phyloP scores from a whole-genome alignment of 2,113 vertebrate species.

The Aldabrachelys gigantea region DNA sequence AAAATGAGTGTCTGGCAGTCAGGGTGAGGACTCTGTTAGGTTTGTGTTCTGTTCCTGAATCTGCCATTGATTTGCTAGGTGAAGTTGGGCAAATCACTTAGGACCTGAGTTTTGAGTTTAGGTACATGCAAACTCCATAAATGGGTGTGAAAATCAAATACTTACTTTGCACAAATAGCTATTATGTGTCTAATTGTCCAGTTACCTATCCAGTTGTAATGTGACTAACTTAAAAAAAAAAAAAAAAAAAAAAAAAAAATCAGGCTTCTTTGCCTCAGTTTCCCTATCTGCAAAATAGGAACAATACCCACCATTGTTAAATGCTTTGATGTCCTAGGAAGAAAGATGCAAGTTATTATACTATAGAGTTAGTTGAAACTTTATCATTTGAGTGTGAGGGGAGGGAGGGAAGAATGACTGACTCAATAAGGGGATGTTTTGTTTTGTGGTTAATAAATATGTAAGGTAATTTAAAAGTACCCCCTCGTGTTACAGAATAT shows the following conservation, averaged over 20 bases:
- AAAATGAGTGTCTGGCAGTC: not conserved
- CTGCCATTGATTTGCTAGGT: not conserved
- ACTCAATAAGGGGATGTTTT: not conserved
- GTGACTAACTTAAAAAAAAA: not conserved
- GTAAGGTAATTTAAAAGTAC: rapidly evolving
- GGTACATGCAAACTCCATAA: not conserved
- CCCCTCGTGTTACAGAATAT: not conserved
- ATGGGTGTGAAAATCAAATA: not conserved
- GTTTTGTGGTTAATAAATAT: not conserved
- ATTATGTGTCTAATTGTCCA: not conserved
- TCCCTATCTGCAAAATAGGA: not conserved
- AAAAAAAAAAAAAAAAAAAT: not conserved
- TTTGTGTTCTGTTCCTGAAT: not conserved
- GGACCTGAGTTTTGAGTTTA: not conserved
- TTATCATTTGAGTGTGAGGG: rapidly evolving
- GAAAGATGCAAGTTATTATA: not conserved
- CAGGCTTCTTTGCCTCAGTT: not conserved
- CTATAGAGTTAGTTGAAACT: not conserved
- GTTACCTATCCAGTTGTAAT: constrained; percentile 1
- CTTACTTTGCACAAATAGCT: not conserved
- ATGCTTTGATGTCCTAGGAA: not conserved
- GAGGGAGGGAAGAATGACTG: not conserved
- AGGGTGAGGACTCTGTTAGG: not conserved
- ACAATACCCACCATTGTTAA: not conserved
- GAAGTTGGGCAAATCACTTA: not conserved